These are phyloP conservation scores for Coracias cyanogaster DNA, from an alignment of 2,797 vertebrate species.

Conservation along the genomic window DNA sequence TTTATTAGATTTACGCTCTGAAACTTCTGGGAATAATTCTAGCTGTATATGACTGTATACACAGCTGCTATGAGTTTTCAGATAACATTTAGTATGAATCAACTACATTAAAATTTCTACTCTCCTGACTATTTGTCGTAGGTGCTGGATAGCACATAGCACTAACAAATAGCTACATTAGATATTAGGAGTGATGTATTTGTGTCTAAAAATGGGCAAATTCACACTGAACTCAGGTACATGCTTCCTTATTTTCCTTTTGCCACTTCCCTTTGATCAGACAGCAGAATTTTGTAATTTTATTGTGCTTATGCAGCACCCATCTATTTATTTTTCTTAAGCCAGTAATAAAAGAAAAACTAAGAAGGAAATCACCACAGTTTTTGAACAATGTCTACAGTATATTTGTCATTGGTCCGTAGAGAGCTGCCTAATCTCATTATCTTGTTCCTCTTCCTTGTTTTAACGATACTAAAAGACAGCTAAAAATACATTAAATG, in stretches of 20 bases:
- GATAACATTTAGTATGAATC: background rate
- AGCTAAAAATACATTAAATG: background rate
- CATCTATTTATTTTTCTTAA: background rate
- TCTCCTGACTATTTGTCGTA: background rate
- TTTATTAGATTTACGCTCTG: background rate
- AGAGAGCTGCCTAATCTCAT: background rate
- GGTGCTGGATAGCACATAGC: background rate
- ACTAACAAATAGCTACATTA: background rate
- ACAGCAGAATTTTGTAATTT: background rate
- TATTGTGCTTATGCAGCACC: background rate
- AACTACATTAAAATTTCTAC: background rate
- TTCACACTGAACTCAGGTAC: background rate
- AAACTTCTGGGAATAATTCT: background rate
- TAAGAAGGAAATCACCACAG: fast-evolving
- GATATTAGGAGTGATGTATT: background rate
- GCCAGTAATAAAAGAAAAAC: background rate
- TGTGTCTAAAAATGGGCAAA: background rate
- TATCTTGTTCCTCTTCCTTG: background rate
- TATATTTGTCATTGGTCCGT: background rate
- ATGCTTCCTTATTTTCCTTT: background rate
- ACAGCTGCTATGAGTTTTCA: background rate
- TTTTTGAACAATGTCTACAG: background rate
- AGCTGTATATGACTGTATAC: background rate
- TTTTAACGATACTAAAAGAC: background rate
- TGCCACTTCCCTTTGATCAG: background rate